Base-by-base conservation (phyloP, 2,888 invertebrate genomes). In the Koerneria pararmatus region DNA sequence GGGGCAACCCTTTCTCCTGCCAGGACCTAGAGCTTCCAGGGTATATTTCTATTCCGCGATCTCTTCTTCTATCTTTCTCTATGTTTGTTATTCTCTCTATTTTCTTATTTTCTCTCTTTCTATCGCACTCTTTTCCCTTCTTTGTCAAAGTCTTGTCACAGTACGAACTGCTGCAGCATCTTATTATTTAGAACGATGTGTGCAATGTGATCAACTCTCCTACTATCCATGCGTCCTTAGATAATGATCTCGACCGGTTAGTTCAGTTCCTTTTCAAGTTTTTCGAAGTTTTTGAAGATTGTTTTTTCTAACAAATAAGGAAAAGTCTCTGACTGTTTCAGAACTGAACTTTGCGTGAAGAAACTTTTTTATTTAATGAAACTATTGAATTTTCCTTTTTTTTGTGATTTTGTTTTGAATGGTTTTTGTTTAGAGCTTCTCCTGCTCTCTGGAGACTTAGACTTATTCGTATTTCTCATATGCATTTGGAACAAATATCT, bases 1-100 rank as follows among this genome's bases (percentile, higher is more conserved):
- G 65, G 88, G 88, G 2, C 84, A 86, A 66, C 86, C 88, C 32
- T 83, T 88, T 54, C 73, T 79, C 58, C 76, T 86, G 29, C 75
- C 81, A 3, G 63, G 63, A n/a, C 63, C 63, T 2, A 53, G 27
- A 58, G 59, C 60, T 5, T 49, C 49, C 60, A 41, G 41, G 56
- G 61, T 66, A 19, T 15, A 4, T n/a, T n/a, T n/a, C 15, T 32
- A 6, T 3, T n/a, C 19, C 31, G 6, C 34, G 32, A 0, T 6
- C n/a, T 24, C 27, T 34, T 49, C 34, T 11, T 19, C 24, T 48
- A 1, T 22, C 63, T n/a, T 24, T 41, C 3, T 24, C 34, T 22
- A 41, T 15, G 46, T 46, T 46, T 22, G 4, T 19, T 6, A 22
- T 35, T 1, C 24, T 8, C 5, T 11, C 19, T n/a, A 5, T 58